Evolutionary conservation across 1,140 invertebrate species (phyloP), one percentile per base, ranked within the genome.

Genomic region (Olivierus martensii): DNA sequence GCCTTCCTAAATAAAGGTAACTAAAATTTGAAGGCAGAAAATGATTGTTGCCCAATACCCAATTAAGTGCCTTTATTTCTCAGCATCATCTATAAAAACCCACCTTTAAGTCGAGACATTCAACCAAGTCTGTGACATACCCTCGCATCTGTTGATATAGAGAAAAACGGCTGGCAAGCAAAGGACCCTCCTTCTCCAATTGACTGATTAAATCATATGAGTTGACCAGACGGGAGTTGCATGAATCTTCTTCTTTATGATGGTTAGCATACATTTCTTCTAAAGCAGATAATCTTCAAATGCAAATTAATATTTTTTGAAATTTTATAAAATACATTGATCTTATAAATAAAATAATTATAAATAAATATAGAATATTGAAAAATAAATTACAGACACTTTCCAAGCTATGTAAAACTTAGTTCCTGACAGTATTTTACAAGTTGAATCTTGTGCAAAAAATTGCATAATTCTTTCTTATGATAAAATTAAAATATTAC

Each of bases 141-240:
- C 87, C 86, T 71, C 88, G 81, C 65, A 91, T 81, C 75, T 92
- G 87, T 79, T 95, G 91, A 77, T 92, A 94, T 72, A 92, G 89
- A 67, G 79, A 76, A 77, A 89, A 95, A 65, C 79, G 79, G 58
- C 78, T 74, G 59, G 80, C 84, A 61, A 83, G 78, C 58, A 73
- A 73, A 43, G 79, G 83, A 52, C 73, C 81, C 60, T 77, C 76
- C 52, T 71, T 70, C 67, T 75, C 76, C 46, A 77, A 71, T 50
- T 75, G 73, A 35, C 76, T 69, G 56, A 81, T 70, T 62, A 82
- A 79, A 43, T 75, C 67, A 48, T 75, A 65, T n/a, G 81, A 70
- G 55, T 79, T 71, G 44, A 72, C 70, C 46, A 81, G 68, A 50
- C 84, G 81, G 55, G 75, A 66, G n/a, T 51, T 17, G n/a, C 44